Conservation (phyloP, 1,140 invertebrate species). For the Steinernema khuongi region DNA sequence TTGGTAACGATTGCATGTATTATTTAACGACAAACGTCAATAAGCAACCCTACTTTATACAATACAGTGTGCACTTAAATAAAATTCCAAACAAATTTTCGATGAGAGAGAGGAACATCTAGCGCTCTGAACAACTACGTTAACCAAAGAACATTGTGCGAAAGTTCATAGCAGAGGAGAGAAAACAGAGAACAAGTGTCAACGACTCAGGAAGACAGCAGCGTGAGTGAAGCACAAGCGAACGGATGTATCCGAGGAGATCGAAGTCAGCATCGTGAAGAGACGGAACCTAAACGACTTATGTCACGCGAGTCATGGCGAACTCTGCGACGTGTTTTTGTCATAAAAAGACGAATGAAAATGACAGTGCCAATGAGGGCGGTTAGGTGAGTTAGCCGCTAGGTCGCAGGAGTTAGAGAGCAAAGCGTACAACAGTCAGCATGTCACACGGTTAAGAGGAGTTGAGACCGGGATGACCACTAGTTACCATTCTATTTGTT, state of each 20-base stretch:
- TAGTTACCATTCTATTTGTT: constrained; percentile 4
- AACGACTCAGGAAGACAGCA: not conserved
- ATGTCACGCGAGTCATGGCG: not conserved
- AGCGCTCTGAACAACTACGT: not conserved
- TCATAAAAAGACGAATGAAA: too few species aligned
- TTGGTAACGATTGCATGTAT: too few species aligned
- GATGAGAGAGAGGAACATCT: not conserved
- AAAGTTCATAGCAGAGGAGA: not conserved
- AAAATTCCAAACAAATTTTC: not conserved
- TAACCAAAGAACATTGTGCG: not conserved
- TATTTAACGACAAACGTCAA: too few species aligned
- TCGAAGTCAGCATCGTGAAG: not conserved
- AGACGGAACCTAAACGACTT: not conserved
- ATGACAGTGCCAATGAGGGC: too few species aligned
- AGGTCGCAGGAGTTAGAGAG: too few species aligned
- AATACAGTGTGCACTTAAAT: too few species aligned
- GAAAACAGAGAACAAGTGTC: not conserved
- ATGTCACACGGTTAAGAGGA: too few species aligned
- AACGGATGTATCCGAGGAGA: not conserved
- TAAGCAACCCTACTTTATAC: too few species aligned
- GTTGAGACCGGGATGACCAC: not conserved
- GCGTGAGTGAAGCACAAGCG: not conserved
- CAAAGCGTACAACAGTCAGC: too few species aligned
- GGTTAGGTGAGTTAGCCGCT: too few species aligned
- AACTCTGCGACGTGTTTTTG: too few species aligned